Evolutionary conservation across 2,797 vertebrate species (phyloP).

Genomic region (Tapera naevia): DNA sequence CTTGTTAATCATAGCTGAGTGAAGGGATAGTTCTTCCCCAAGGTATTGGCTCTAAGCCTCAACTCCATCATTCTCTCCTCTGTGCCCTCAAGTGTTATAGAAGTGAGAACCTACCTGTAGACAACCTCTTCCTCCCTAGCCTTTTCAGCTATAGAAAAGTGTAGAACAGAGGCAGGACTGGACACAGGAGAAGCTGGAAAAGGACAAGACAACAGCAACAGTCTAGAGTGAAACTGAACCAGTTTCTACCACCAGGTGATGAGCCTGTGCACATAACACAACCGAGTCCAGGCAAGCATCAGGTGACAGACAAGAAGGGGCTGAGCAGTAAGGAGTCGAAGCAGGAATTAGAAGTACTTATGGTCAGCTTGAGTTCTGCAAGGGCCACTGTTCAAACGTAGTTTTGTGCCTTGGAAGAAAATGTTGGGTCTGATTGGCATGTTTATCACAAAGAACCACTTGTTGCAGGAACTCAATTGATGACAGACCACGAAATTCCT

Average conservation of each 20-base stretch:
- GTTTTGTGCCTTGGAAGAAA: background rate
- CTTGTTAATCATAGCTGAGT: background rate
- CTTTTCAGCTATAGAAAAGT: background rate
- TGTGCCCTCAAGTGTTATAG: background rate
- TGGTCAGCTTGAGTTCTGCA: background rate
- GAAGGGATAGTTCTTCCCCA: background rate
- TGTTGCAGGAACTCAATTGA: background rate
- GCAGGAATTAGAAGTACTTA: background rate
- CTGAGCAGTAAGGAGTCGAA: background rate
- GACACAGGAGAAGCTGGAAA: background rate
- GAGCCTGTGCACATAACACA: fast-evolving
- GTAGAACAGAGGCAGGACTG: background rate
- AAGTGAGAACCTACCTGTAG: background rate
- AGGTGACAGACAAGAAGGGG: background rate
- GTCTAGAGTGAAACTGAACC: background rate
- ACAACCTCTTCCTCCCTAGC: background rate
- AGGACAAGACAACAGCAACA: background rate
- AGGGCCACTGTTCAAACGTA: background rate
- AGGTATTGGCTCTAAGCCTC: background rate
- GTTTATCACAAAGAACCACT: background rate
- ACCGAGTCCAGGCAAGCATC: background rate
- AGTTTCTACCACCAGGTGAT: background rate
- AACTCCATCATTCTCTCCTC: background rate
- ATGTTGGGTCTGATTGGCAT: background rate
- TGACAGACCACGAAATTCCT: background rate